Evolutionary conservation across 2,113 vertebrate genomes (phyloP), one percentile per base, ranked within the genome.

Genomic region (Galemys pyrenaicus): DNA sequence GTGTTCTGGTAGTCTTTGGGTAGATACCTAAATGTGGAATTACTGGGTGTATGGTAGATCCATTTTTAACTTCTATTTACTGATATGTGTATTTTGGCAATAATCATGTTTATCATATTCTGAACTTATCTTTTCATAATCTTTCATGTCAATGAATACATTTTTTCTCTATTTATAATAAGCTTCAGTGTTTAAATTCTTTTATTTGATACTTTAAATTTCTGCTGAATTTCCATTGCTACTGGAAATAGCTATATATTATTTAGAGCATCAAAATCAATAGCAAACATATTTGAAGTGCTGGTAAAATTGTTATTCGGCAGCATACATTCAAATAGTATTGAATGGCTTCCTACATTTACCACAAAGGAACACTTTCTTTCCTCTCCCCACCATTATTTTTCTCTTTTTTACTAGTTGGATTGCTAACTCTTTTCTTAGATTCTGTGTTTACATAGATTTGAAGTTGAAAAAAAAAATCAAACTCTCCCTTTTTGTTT

Each of bases 181-280:
- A 77, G 24, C 8, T 51, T 60, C 90, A 73, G 75, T 77, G 10
- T 92, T 94, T 84, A 96, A 86, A 89, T 56, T 89, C n/a, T 81
- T 70, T 13, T 17, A 90, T 65, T 92, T 68, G 37, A 4, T 62
- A 78, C 80, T 49, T 65, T 56, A 91, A 24, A 17, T 46, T 79
- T 56, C 81, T 75, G 28, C 51, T 87, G 28, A 74, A 37, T 92
- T 92, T 94, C 16, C 15, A 96, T 19, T 68, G 75, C 9, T 74
- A 82, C 6, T 60, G 8, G 70, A 67, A 71, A 86, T 65, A 75
- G 60, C 2, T 46, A 73, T 65, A 10, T 35, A 88, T 68, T 6
- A 89, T 44, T 73, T 87, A 88, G 20, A 96, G 8, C 30, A 96
- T 73, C 6, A 67, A 26, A 46, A 89, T 64, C 30, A 73, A 79